Base-by-base conservation (phyloP, 1,140 invertebrate species). In the Drosophila gunungcola region DNA sequence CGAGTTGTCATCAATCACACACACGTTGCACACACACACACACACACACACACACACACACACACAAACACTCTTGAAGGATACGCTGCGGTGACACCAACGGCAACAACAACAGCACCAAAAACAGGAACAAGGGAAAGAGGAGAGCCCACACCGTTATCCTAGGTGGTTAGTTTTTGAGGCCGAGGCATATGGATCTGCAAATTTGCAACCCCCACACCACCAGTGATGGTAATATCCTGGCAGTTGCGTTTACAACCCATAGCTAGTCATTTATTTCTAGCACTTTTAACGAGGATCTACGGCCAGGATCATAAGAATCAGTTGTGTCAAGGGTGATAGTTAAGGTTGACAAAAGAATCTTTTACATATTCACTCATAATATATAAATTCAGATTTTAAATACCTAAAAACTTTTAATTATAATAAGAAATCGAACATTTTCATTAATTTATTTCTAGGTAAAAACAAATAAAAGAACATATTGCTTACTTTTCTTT, bases 1-100 rank as follows among this genome's bases (percentile, higher is more conserved):
- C 86, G 86, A 90, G 70, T 91, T 91, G 83, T 84, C 88, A 91
- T 91, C 88, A 91, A 91, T 91, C 88, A 91, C 83, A 74, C 76
- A 85, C 81, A 84, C 81, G 73, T 42, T 77, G 76, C 76, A 84
- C 76, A 78, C 80, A 70, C 60, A 74, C 73, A 73, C 68, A 80
- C 65, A 58, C 64, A 62, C 60, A 41, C 49, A 48, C 11, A 54
- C 27, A 58, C 32, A 32, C 60, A 74, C 73, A 73, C 68, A 84
- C 76, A 78, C 80, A 70, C 60, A 74, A 68, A 73, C 68, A 54
- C 27, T 54, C 32, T 5, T 3, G 41, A 49, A 62, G 52, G 67
- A 75, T 81, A 57, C 46, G 62, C 68, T 81, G 78, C 68, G 73
- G 51, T 73, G 82, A 67, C 68, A 81, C 72, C 68, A 63, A 45